Evolutionary conservation across 2,113 vertebrate genomes (phyloP).

Genomic region (Oryctolagus cuniculus): mOryCun1.1 NC_091437.1:57399001-57399500

Average conservation of each 20-base stretch:
- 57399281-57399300: background rate
- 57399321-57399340: background rate
- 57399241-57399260: background rate
- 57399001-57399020: background rate
- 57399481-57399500: background rate
- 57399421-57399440: background rate
- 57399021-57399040: background rate
- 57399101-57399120: background rate
- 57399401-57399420: background rate
- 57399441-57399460: background rate
- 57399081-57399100: background rate
- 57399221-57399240: background rate
- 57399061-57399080: background rate
- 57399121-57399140: accelerated
- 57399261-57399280: background rate
- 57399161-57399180: too few species aligned
- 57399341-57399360: background rate
- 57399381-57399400: background rate
- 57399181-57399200: background rate
- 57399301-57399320: background rate
- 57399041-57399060: background rate
- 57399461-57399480: background rate
- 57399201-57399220: background rate
- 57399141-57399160: background rate
- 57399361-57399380: background rate